Conservation (phyloP, 2,888 invertebrate genomes). For the Micropterix aruncella region DNA sequence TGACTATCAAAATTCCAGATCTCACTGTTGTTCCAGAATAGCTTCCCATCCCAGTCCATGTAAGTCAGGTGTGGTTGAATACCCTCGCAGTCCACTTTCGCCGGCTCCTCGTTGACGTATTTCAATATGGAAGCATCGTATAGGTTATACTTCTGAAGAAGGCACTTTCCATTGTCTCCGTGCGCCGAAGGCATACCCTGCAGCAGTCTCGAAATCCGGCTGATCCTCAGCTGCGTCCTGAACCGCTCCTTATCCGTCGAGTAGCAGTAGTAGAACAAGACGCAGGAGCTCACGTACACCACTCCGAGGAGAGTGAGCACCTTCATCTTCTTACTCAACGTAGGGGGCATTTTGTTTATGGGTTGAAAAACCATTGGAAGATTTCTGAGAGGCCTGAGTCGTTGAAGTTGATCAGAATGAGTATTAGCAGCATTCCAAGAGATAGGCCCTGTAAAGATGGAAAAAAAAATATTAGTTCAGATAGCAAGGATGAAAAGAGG, state of each 20-base stretch:
- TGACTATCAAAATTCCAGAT: no score
- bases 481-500: no score
- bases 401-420: no score
- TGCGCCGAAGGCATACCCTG: neutral
- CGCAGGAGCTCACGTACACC: neutral
- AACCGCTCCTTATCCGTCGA: neutral
- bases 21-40: constrained; percentile 10
- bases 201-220: neutral
- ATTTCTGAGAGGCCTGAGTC: no score
- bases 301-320: neutral
- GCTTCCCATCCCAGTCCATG: constrained; percentile 11
- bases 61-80: constrained; percentile 11
- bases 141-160: constrained; percentile 9
- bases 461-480: no score
- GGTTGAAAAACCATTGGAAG: no score
- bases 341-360: neutral
- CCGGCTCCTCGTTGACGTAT: constrained; percentile 9
- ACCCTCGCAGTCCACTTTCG: constrained; percentile 7
- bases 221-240: neutral
- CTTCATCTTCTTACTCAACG: neutral
- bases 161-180: constrained; percentile 4
- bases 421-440: no score
- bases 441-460: no score
- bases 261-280: neutral
- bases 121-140: constrained; percentile 8